These are phyloP conservation scores for Diorhabda carinulata DNA, from an alignment of 1,140 invertebrate genomes.

Conservation along the genomic window DNA sequence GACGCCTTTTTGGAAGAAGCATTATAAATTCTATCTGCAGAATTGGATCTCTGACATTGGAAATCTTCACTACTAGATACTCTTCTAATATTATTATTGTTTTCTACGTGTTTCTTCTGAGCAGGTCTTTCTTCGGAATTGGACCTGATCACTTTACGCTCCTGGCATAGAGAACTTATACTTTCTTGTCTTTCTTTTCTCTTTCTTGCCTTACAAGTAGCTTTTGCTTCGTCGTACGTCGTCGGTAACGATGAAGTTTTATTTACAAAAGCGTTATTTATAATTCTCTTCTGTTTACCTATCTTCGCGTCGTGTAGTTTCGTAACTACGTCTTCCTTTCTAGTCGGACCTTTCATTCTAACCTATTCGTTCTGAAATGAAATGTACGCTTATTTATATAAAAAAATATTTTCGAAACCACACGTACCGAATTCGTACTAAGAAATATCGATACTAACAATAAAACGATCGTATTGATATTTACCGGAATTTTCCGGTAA, in stretches of 20 bases:
- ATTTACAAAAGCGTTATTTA: not conserved
- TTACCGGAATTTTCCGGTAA: too few relatives aligned
- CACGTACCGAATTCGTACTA: not conserved
- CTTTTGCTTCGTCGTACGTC: slow-evolving; percentile 43
- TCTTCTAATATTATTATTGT: slow-evolving; percentile 54
- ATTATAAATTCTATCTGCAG: slow-evolving; percentile 22
- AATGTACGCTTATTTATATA: not conserved
- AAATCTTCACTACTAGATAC: slow-evolving; percentile 66
- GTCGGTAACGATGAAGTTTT: slow-evolving; percentile 10
- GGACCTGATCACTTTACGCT: slow-evolving; percentile 68
- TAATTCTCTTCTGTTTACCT: slow-evolving; percentile 19
- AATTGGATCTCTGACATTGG: slow-evolving; percentile 48
- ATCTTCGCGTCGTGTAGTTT: slow-evolving; percentile 17
- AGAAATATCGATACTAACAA: not conserved
- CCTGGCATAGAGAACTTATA: slow-evolving; percentile 58
- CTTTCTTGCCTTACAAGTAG: slow-evolving; percentile 55
- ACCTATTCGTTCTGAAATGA: not conserved
- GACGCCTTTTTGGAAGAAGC: slow-evolving; percentile 17
- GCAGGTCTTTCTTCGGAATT: slow-evolving; percentile 64
- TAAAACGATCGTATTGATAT: too few relatives aligned
- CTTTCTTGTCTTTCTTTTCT: slow-evolving; percentile 73
- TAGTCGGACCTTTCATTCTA: slow-evolving; percentile 42
- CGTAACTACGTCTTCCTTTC: slow-evolving; percentile 32
- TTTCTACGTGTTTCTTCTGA: slow-evolving; percentile 44
- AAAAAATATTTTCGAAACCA: not conserved